phyloP scores from a whole-genome alignment of 2,797 vertebrate species.

The Masticophis lateralis region DNA sequence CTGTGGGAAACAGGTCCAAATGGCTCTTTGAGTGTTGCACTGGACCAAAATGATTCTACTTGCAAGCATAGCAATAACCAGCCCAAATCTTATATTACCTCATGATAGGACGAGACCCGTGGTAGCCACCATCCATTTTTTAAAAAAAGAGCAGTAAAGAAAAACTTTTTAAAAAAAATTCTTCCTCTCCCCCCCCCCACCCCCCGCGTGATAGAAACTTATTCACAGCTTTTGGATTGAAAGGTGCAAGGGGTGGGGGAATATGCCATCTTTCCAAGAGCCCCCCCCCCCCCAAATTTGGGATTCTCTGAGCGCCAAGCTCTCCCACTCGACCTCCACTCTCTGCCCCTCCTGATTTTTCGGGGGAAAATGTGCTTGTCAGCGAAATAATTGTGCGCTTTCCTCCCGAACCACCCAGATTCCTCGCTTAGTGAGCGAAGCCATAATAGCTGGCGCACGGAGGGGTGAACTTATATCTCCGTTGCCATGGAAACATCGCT shows the following conservation, averaged over 20 bases:
- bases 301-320: not conserved
- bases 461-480: conserved; percentile 58
- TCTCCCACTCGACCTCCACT: not conserved
- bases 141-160: not conserved
- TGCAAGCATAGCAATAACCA: not conserved
- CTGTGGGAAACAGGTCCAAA: too few species aligned
- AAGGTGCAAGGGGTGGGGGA: accelerated
- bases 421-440: conserved; percentile 29
- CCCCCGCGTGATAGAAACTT: not conserved
- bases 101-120: not conserved
- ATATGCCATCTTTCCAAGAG: too few species aligned
- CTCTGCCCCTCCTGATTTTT: not conserved
- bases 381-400: not conserved
- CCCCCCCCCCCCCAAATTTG: too few species aligned
- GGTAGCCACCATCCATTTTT: not conserved
- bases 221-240: too few species aligned
- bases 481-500: conserved; percentile 73
- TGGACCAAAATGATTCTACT: not conserved
- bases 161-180: not conserved
- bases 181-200: accelerated
- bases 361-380: not conserved
- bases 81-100: not conserved
- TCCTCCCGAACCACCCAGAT: conserved; percentile 22
- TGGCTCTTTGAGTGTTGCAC: not conserved
- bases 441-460: conserved; percentile 9